These are phyloP conservation scores for Crotalus tigris DNA, from an alignment of 2,113 vertebrate species.

Conservation along the genomic window DNA sequence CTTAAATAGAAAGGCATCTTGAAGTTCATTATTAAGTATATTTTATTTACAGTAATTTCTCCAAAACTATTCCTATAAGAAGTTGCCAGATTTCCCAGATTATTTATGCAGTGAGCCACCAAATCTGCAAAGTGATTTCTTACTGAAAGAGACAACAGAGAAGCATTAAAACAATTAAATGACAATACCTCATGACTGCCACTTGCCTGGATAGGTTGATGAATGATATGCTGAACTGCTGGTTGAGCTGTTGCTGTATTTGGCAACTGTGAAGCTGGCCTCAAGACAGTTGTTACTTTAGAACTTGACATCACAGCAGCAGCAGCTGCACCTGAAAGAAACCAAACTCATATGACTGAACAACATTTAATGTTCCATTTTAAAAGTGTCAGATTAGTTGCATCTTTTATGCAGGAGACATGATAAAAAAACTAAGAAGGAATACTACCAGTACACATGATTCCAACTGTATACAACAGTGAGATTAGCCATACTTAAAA, in stretches of 20 bases:
- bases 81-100: neutral
- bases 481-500: neutral
- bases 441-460: neutral
- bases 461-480: neutral
- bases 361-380: neutral
- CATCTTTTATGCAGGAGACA: neutral
- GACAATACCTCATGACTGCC: slow-evolving; percentile 13
- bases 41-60: neutral
- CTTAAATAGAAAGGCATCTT: neutral
- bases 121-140: neutral
- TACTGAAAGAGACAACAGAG: neutral
- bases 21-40: neutral
- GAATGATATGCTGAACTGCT: slow-evolving; percentile 92
- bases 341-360: fast-evolving
- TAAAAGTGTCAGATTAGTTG: neutral
- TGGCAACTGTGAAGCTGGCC: slow-evolving; percentile 85
- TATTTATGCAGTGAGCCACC: fast-evolving
- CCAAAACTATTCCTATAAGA: neutral
- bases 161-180: fast-evolving
- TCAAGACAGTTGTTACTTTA: slow-evolving; percentile 90
- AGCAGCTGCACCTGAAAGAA: slow-evolving; percentile 85
- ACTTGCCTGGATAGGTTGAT: slow-evolving; percentile 90
- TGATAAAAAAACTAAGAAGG: neutral
- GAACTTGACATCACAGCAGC: slow-evolving; percentile 97
- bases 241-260: slow-evolving; percentile 83